phyloP scores from a whole-genome alignment of 2,797 vertebrate species.

The Pangasius macronema region DNA sequence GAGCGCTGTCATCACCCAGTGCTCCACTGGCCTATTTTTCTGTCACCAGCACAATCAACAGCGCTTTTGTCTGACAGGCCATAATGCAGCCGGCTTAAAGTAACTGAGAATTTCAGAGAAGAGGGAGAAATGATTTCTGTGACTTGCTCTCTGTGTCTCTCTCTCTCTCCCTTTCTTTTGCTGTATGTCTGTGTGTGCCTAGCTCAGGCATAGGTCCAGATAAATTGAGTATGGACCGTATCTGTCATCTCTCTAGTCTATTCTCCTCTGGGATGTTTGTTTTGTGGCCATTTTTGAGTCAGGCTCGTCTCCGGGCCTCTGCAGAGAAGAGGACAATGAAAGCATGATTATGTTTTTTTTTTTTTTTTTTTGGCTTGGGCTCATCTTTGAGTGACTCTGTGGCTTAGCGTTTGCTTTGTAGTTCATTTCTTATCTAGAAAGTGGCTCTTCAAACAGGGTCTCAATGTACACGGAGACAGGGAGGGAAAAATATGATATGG shows the following conservation, averaged over 20 bases:
- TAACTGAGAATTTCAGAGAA: constrained; percentile 19
- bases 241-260: constrained; percentile 29
- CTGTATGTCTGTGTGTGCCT: not conserved
- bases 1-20: constrained; percentile 46
- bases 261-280: constrained; percentile 8
- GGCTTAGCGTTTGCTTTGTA: not conserved
- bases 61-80: constrained; percentile 44
- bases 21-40: constrained; percentile 42
- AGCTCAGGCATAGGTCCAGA: constrained; percentile 7
- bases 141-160: not conserved
- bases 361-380: not conserved
- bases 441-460: constrained; percentile 3
- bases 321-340: constrained; percentile 30
- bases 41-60: constrained; percentile 48
- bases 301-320: not conserved
- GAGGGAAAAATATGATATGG: not conserved
- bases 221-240: constrained; percentile 12
- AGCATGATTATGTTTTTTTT: constrained; percentile 8
- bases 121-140: constrained; percentile 24
- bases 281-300: constrained; percentile 15
- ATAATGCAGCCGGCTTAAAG: constrained; percentile 33
- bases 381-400: constrained; percentile 3
- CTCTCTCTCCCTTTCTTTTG: not conserved
- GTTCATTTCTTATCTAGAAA: constrained; percentile 29
- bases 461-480: not conserved